phyloP scores from a whole-genome alignment of 2,797 vertebrate species.

The Neostethus bicornis region DNA sequence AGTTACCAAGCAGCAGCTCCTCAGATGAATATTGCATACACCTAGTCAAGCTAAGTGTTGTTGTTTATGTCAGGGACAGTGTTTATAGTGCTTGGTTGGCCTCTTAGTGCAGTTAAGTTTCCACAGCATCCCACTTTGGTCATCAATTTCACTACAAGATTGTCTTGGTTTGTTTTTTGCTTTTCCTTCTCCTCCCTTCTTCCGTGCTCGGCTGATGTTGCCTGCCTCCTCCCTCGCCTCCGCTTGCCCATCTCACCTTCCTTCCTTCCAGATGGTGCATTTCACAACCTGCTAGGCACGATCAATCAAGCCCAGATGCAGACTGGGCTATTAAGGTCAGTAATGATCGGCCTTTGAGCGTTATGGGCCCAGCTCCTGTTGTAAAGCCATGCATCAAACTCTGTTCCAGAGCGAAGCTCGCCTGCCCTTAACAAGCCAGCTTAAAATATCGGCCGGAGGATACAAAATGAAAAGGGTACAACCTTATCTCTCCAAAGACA shows the following conservation, averaged over 20 bases:
- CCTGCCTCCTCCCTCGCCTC: constrained; percentile 71
- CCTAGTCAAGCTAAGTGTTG: constrained; percentile 81
- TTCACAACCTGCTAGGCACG: constrained; percentile 86
- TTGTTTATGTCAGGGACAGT: constrained; percentile 84
- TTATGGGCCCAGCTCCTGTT: constrained; percentile 78
- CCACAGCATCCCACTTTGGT: constrained; percentile 79
- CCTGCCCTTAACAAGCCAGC: constrained; percentile 82
- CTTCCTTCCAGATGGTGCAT: constrained; percentile 86
- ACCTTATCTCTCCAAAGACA: constrained; percentile 96
- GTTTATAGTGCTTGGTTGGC: constrained; percentile 83
- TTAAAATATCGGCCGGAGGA: constrained; percentile 93
- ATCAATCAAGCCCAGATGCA: constrained; percentile 83
- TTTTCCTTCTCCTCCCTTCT: constrained; percentile 56
- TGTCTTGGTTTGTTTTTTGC: constrained; percentile 48
- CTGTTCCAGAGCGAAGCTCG: constrained; percentile 79
- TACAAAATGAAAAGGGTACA: constrained; percentile 94
- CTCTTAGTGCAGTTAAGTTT: constrained; percentile 85
- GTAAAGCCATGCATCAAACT: constrained; percentile 78
- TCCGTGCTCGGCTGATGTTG: constrained; percentile 81
- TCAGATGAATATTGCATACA: constrained; percentile 84
- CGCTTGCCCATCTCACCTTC: constrained; percentile 76
- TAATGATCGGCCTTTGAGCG: constrained; percentile 83
- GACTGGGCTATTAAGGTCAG: constrained; percentile 80
- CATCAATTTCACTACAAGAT: constrained; percentile 80
- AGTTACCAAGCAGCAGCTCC: constrained; percentile 75